Evolutionary conservation across 1,140 invertebrate genomes (phyloP).

Genomic region (Theocolax elegans): DNA sequence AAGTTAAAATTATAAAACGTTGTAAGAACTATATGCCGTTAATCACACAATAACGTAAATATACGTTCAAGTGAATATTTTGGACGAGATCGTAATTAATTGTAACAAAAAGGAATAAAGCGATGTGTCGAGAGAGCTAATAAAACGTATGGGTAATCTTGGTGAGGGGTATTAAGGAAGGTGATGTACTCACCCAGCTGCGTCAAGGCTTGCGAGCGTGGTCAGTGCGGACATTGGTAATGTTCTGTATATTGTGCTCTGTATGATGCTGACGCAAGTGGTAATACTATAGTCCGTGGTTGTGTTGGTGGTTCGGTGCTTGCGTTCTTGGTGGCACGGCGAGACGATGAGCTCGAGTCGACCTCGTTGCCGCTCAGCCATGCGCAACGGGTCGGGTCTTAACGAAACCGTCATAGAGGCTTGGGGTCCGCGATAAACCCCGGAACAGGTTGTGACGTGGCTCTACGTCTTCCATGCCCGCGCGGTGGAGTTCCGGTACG

Average conservation of each 20-base stretch:
- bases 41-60: too few species aligned
- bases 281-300: slow-evolving; percentile 67
- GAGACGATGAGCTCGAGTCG: neutral
- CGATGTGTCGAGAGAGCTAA: too few species aligned
- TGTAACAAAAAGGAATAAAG: too few species aligned
- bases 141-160: too few species aligned
- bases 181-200: slow-evolving; percentile 75
- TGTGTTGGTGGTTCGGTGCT: slow-evolving; percentile 71
- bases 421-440: slow-evolving; percentile 83
- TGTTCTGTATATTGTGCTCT: slow-evolving; percentile 67
- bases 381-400: slow-evolving; percentile 79
- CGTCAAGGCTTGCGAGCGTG: slow-evolving; percentile 80
- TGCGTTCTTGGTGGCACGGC: too few species aligned
- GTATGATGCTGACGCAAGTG: slow-evolving; percentile 69
- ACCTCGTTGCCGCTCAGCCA: slow-evolving; percentile 53
- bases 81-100: too few species aligned
- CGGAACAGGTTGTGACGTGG: slow-evolving; percentile 85
- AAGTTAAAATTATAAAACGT: too few species aligned
- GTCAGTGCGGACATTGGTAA: slow-evolving; percentile 75
- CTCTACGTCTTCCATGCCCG: slow-evolving; percentile 88
- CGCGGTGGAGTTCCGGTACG: slow-evolving; percentile 90
- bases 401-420: slow-evolving; percentile 85
- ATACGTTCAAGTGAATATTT: too few species aligned
- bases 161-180: too few species aligned
- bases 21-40: too few species aligned